phyloP scores from a whole-genome alignment of 1,140 invertebrate species.

The Drosophila pallidifrons region DNA sequence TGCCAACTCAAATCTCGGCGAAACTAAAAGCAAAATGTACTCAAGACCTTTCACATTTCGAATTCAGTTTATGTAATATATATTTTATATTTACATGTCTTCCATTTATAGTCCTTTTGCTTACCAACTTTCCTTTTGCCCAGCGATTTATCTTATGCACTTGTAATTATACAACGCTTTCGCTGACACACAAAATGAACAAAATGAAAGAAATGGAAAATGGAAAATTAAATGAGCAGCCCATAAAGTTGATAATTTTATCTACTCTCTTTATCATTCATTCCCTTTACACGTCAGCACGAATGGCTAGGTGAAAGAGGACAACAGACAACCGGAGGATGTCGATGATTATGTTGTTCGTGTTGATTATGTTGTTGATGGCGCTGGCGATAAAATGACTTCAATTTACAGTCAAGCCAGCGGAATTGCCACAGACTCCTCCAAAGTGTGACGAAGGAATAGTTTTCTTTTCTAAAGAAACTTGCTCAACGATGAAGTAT shows the following conservation, averaged over 20 bases:
- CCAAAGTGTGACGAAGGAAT: constrained; percentile 3
- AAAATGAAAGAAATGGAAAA: constrained; percentile 19
- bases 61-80: not conserved
- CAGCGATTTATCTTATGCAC: not conserved
- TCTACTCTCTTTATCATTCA: constrained; percentile 27
- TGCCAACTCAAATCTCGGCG: constrained; percentile 7
- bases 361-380: constrained; percentile 18
- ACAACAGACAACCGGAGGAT: not conserved
- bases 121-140: constrained; percentile 12
- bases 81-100: no score
- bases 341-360: constrained; percentile 1
- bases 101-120: constrained; percentile 3
- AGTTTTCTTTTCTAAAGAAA: constrained; percentile 5
- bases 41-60: not conserved
- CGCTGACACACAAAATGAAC: not conserved
- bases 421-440: constrained; percentile 1
- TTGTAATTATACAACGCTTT: constrained; percentile 8
- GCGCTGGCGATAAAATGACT: constrained; percentile 6
- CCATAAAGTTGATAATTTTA: constrained; percentile 28
- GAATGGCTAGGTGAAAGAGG: constrained; percentile 1
- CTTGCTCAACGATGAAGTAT: not conserved
- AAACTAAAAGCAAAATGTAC: not conserved
- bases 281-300: constrained; percentile 28
- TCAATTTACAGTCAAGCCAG: constrained; percentile 18
- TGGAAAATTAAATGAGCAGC: constrained; percentile 15